A percentile compares a stretch with the other conserved stretches of the same genome.
Conservation (phyloP, 2,888 invertebrate species). For the Oxytorus armatus region DNA sequence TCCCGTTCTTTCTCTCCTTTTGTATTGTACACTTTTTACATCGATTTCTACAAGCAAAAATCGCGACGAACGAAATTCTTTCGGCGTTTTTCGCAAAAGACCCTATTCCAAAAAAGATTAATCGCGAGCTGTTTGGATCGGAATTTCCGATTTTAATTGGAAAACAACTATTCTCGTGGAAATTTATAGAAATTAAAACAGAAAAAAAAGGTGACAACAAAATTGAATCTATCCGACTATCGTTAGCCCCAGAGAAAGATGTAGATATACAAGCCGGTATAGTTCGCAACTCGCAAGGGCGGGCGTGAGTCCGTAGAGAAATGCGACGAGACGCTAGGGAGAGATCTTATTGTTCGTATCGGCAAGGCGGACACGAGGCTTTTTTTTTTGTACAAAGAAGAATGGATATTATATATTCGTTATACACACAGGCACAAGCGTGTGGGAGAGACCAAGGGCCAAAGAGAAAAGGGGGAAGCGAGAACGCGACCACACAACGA, state of each 20-base stretch:
- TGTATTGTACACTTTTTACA: no score
- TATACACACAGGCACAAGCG: constrained; percentile 1
- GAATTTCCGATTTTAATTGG: no score
- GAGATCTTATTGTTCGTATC: constrained; percentile 44
- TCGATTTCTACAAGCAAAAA: no score
- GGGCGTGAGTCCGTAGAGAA: constrained; percentile 55
- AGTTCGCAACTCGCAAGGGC: not conserved
- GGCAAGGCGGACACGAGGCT: not conserved
- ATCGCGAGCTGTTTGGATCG: no score
- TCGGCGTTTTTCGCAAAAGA: no score
- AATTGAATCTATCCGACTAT: not conserved
- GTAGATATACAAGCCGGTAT: not conserved
- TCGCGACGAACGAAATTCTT: no score
- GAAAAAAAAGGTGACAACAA: not conserved
- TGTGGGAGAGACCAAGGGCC: constrained; percentile 53
- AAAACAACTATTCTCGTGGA: no score
- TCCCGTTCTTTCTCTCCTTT: no score
- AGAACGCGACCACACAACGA: constrained; percentile 78
- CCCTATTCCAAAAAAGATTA: no score
- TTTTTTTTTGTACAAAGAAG: constrained; percentile 15
- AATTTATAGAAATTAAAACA: not conserved
- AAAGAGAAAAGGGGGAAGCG: constrained; percentile 59
- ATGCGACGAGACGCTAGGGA: constrained; percentile 47
- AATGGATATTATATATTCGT: constrained; percentile 13
- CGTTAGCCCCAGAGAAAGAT: constrained; percentile 5